Evolutionary conservation across 2,113 vertebrate genomes (phyloP).

Genomic region (Cheilinus undulatus): DNA sequence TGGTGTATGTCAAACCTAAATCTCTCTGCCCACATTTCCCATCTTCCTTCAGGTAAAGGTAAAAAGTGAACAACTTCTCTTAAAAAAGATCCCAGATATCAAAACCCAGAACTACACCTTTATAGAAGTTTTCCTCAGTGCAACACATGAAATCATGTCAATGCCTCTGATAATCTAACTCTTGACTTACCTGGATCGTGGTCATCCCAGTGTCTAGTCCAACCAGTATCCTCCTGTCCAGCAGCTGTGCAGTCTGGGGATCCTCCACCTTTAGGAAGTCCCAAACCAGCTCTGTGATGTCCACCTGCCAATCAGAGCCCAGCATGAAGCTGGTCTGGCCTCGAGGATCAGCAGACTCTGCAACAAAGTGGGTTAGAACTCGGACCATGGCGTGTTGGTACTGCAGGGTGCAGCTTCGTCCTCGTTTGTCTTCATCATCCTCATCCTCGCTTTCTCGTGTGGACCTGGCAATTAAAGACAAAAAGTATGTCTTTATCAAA

Average conservation of each 20-base stretch:
- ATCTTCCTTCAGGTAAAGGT: no score
- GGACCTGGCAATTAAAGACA: slow-evolving; percentile 78
- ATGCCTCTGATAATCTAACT: not conserved
- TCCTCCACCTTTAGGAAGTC: slow-evolving; percentile 95
- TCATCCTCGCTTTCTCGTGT: slow-evolving; percentile 93
- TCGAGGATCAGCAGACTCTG: slow-evolving; percentile 86
- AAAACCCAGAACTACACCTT: not conserved
- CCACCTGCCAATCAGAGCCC: slow-evolving; percentile 92
- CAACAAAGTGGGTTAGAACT: slow-evolving; percentile 94
- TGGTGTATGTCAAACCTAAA: no score
- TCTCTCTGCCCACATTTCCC: no score
- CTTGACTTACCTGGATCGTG: slow-evolving; percentile 89
- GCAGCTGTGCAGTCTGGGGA: slow-evolving; percentile 87
- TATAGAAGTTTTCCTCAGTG: not conserved
- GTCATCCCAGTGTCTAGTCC: slow-evolving; percentile 93
- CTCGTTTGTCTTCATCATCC: slow-evolving; percentile 91
- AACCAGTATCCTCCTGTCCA: slow-evolving; percentile 87
- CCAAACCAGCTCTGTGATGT: slow-evolving; percentile 92
- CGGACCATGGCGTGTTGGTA: slow-evolving; percentile 93
- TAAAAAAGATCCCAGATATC: not conserved
- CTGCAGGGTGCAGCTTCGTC: slow-evolving; percentile 90
- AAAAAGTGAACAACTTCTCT: no score
- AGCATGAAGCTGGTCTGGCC: slow-evolving; percentile 89
- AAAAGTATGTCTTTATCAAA: not conserved
- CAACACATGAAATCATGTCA: not conserved